Percentiles rank a stretch among this genome's conserved stretches.
Conservation (phyloP, 2,113 vertebrate genomes). For the Microcebus lehilahytsara region DNA sequence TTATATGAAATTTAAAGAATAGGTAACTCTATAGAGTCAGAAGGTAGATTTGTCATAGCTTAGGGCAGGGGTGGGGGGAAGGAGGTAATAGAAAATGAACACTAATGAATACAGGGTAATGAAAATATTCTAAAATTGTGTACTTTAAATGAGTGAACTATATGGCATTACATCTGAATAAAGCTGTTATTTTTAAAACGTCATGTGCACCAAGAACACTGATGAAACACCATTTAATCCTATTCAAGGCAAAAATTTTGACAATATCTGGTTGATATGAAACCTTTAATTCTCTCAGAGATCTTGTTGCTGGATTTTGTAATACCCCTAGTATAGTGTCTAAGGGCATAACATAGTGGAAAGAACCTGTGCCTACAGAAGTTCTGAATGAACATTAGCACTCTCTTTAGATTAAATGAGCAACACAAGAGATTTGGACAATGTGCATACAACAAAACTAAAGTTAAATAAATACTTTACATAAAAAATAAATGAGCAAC, state of each 20-base stretch:
- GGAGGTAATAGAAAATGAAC: not conserved
- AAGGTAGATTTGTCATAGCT: not conserved
- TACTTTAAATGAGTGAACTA: not conserved
- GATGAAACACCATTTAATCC: not conserved
- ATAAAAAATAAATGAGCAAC: not conserved
- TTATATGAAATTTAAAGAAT: not conserved
- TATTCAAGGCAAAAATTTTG: not conserved
- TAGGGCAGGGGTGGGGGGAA: not conserved
- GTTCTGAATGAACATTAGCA: not conserved
- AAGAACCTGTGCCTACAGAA: not conserved
- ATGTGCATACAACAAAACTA: too few species aligned
- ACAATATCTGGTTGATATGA: not conserved
- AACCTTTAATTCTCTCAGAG: slow-evolving; percentile 7
- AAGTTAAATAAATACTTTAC: too few species aligned
- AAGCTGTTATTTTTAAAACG: not conserved
- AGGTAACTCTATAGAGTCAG: not conserved
- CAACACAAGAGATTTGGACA: not conserved
- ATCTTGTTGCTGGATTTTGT: not conserved
- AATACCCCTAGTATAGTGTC: not conserved
- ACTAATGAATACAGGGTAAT: not conserved
- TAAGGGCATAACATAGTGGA: not conserved
- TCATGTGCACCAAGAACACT: not conserved
- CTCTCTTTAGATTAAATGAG: not conserved
- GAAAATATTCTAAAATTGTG: not conserved
- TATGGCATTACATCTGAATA: not conserved